These are phyloP conservation scores for Montipora sp. DNA, from an alignment of 64 coral and sea anemone genomes.

Conservation along the genomic window DNA sequence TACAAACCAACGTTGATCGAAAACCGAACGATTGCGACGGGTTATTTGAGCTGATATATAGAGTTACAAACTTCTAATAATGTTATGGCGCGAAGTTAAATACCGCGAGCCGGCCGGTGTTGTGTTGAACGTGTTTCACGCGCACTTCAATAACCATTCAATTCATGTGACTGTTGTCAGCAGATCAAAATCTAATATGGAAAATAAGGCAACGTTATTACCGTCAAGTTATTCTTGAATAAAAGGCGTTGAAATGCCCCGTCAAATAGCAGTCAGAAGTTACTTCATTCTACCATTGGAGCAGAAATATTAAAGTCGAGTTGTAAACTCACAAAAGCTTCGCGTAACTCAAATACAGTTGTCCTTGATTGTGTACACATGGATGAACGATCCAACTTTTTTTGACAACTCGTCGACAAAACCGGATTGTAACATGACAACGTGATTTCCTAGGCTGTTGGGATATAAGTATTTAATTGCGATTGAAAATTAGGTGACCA, in stretches of 20 bases:
- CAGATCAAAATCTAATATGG: background rate
- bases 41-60: background rate
- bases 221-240: background rate
- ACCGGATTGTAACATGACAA: no score
- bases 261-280: no score
- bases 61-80: background rate
- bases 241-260: no score
- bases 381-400: background rate
- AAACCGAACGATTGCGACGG: background rate
- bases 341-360: background rate
- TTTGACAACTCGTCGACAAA: background rate
- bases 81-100: background rate
- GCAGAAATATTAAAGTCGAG: no score
- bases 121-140: no score
- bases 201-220: background rate
- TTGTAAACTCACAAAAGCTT: no score
- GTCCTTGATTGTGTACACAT: no score
- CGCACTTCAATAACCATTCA: background rate
- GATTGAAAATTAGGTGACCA: background rate
- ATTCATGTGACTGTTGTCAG: background rate
- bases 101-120: no score
- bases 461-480: background rate
- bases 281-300: no score
- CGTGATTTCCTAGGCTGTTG: no score
- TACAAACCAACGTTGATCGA: background rate